phyloP scores from a whole-genome alignment of 2,113 vertebrate species.

The Arvicanthis niloticus region DNA sequence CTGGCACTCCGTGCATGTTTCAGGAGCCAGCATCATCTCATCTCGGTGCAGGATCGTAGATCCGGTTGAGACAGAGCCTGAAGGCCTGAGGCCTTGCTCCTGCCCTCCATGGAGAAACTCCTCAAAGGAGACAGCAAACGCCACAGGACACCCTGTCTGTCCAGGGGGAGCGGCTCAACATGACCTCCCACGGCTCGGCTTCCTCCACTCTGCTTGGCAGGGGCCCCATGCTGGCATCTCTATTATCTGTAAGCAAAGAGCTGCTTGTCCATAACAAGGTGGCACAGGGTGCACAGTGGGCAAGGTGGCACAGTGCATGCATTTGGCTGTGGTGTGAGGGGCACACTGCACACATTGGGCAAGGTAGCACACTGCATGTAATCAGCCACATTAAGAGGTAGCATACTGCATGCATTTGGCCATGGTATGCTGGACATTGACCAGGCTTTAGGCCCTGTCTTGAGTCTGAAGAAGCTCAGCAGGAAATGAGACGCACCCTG shows the following conservation, averaged over 20 bases:
- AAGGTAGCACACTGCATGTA: too few relatives aligned
- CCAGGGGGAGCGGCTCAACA: neutral
- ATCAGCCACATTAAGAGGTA: neutral
- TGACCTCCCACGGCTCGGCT: accelerated
- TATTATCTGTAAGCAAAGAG: neutral
- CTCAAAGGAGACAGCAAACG: neutral
- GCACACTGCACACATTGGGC: too few relatives aligned
- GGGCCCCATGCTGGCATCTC: neutral
- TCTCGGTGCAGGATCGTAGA: neutral
- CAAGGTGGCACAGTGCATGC: neutral
- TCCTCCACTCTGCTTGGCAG: neutral
- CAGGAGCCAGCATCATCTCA: accelerated
- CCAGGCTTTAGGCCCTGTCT: neutral
- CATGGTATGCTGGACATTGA: neutral
- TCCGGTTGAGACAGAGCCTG: neutral
- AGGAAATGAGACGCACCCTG: neutral
- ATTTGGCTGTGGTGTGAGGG: neutral
- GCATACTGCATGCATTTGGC: neutral
- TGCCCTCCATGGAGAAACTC: too few relatives aligned
- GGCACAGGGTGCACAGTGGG: accelerated
- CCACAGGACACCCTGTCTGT: neutral
- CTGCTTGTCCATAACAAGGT: neutral
- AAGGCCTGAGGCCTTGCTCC: neutral
- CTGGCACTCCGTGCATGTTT: neutral
- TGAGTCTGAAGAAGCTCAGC: neutral